Evolutionary conservation across 2,113 vertebrate species (phyloP).

Genomic region (Merops nubicus): DNA sequence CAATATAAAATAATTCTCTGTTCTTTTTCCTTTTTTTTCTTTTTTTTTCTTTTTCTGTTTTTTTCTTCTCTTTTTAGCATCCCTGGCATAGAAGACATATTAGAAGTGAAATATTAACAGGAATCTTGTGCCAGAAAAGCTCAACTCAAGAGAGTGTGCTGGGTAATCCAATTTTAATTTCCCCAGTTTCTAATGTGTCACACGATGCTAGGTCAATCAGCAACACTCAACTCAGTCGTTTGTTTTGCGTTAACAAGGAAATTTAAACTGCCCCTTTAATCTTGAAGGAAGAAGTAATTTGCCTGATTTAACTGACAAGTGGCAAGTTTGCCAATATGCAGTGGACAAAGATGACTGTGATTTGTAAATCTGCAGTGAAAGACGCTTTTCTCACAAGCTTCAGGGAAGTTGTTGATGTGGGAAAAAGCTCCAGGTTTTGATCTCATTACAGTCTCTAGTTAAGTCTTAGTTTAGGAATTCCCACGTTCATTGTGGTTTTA

Average conservation of each 20-base stretch:
- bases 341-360: background rate
- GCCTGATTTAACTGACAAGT: conserved; percentile 5
- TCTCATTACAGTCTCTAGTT: background rate
- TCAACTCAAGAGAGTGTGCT: background rate
- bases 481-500: background rate
- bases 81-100: background rate
- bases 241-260: background rate
- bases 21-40: background rate
- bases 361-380: background rate
- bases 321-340: background rate
- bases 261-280: background rate
- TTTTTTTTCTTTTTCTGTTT: fast-evolving
- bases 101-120: conserved; percentile 28
- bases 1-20: background rate
- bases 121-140: background rate
- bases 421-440: background rate
- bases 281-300: conserved; percentile 1
- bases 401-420: background rate
- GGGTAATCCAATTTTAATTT: conserved; percentile 51
- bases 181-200: background rate
- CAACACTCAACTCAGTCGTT: background rate
- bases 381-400: background rate
- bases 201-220: background rate
- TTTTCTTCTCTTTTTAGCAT: background rate
- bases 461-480: background rate